Conservation (phyloP, 2,113 vertebrate species). For the Tympanuchus pallidicinctus region DNA sequence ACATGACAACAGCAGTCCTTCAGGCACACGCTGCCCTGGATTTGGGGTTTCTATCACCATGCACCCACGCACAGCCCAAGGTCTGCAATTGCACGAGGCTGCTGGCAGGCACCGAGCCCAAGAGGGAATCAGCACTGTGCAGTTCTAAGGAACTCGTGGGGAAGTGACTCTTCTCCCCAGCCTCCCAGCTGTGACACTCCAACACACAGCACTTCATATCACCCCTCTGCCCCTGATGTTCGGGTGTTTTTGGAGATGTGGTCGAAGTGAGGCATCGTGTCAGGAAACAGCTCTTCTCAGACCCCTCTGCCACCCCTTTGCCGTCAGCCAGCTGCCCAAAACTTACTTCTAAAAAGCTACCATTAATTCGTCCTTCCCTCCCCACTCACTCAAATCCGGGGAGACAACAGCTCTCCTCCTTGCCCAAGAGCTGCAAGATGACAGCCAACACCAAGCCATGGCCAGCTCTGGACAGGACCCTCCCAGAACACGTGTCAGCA, state of each 20-base stretch:
- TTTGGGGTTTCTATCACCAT: not conserved
- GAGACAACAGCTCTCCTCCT: not conserved
- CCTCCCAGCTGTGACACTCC: not conserved
- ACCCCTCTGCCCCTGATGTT: not conserved
- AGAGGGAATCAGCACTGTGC: not conserved
- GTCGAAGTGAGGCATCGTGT: too few relatives aligned
- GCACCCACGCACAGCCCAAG: accelerated
- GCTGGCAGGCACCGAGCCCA: not conserved
- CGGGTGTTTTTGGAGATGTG: not conserved
- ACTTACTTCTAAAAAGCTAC: not conserved
- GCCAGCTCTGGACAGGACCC: not conserved
- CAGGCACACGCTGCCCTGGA: not conserved
- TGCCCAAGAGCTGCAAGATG: not conserved
- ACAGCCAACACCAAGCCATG: not conserved
- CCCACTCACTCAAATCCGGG: not conserved
- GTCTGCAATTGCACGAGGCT: not conserved
- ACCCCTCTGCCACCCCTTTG: accelerated
- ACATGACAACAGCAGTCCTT: not conserved
- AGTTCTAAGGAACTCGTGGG: not conserved
- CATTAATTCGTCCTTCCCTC: not conserved
- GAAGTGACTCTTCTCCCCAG: not conserved
- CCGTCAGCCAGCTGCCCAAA: not conserved
- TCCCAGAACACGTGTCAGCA: not conserved
- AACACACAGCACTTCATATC: not conserved
- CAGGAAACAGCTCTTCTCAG: not conserved